phyloP scores from a whole-genome alignment of 2,113 vertebrate genomes.

The Tychaedon coryphoeus region DNA sequence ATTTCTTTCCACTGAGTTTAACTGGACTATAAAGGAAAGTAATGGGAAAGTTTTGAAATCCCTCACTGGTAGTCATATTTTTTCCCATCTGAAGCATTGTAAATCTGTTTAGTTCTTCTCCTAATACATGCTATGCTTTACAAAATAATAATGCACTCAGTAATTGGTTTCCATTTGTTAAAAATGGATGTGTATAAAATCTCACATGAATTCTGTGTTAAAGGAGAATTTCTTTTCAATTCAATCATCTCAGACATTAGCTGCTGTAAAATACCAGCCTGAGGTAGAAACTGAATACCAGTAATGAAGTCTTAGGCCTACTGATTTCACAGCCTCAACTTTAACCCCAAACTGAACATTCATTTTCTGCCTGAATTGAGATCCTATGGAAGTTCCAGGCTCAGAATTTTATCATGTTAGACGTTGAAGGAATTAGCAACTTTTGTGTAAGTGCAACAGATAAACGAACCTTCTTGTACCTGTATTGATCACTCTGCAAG shows the following conservation, averaged over 20 bases:
- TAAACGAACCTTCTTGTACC: not conserved
- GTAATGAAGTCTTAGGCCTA: not conserved
- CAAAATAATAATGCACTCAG: not conserved
- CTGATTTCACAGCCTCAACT: not conserved
- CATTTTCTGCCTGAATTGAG: not conserved
- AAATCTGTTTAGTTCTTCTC: slow-evolving; percentile 3
- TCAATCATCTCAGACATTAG: not conserved
- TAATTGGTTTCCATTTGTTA: not conserved
- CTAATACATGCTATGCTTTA: not conserved
- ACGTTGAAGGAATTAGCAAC: not conserved
- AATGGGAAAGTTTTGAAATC: not conserved
- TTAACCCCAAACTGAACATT: not conserved
- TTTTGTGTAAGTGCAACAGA: not conserved
- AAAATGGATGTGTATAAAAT: not conserved
- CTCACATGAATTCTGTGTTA: not conserved
- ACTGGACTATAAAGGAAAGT: not conserved
- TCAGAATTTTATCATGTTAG: not conserved
- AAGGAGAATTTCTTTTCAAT: not conserved
- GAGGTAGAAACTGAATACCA: not conserved
- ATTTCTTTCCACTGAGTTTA: not conserved
- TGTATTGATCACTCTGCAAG: not conserved
- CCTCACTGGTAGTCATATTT: not conserved
- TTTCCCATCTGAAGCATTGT: not conserved
- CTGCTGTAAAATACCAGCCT: not conserved
- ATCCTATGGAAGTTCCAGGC: not conserved